A percentile compares a stretch with the other conserved stretches of the same genome.
phyloP scores from a whole-genome alignment of 2,113 vertebrate genomes.

The Orthonyx spaldingii region DNA sequence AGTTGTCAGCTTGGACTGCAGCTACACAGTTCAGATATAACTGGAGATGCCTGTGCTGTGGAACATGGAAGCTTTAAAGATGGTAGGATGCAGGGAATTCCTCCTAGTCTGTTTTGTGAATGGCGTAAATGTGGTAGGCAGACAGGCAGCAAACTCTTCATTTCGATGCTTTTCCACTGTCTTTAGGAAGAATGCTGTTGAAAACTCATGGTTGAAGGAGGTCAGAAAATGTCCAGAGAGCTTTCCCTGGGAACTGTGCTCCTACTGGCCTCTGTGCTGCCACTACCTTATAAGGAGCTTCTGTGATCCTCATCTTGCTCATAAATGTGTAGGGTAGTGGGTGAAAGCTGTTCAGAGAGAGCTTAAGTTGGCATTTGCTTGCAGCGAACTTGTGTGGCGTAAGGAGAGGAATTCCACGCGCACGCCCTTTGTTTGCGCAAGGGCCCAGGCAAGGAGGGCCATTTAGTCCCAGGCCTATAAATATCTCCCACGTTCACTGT shows the following conservation, averaged over 20 bases:
- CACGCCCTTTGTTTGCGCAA: background rate
- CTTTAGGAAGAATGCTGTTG: background rate
- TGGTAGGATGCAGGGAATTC: background rate
- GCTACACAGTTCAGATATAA: background rate
- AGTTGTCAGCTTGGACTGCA: background rate
- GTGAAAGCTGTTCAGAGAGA: background rate
- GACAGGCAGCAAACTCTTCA: background rate
- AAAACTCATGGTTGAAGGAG: background rate
- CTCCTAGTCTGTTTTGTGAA: background rate
- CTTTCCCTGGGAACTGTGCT: background rate
- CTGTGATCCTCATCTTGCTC: background rate
- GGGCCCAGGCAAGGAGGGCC: background rate
- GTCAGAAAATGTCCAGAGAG: background rate
- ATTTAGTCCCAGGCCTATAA: background rate
- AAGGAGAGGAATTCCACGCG: background rate
- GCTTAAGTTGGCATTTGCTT: background rate
- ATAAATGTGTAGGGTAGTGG: background rate
- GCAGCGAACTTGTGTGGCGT: background rate
- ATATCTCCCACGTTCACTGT: background rate
- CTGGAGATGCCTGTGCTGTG: background rate
- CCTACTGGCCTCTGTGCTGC: background rate
- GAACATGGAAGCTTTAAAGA: background rate
- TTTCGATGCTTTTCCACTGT: background rate
- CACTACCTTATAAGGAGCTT: background rate
- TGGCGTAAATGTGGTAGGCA: background rate